These are phyloP conservation scores for Sebastiscus tertius DNA, from an alignment of 2,797 vertebrate genomes.

Conservation along the genomic window DNA sequence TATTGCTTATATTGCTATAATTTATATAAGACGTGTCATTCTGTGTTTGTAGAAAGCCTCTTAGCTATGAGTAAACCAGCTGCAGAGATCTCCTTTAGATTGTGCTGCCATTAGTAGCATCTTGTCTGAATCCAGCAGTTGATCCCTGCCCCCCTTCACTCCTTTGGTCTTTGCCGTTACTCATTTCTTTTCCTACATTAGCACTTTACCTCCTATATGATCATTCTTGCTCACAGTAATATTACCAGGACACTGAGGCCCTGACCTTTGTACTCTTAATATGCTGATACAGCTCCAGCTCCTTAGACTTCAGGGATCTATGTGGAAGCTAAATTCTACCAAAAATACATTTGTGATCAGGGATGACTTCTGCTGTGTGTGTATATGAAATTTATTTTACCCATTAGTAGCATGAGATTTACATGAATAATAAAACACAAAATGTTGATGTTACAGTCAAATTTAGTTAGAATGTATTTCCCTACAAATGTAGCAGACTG, in stretches of 20 bases:
- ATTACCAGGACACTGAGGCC: not conserved
- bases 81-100: conserved; percentile 2
- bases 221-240: not conserved
- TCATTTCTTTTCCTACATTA: conserved; percentile 18
- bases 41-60: conserved; percentile 20
- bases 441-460: not conserved
- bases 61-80: conserved; percentile 28
- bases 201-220: conserved; percentile 12
- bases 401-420: not conserved
- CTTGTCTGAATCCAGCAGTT: not conserved
- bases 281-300: not conserved
- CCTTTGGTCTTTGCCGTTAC: conserved; percentile 21
- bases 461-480: not conserved
- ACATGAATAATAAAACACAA: not conserved
- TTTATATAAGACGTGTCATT: not conserved
- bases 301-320: not conserved
- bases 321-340: not conserved
- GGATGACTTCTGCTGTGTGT: not conserved
- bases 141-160: not conserved
- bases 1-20: not conserved
- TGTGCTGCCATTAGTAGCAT: not conserved
- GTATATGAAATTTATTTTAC: not conserved
- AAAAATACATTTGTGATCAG: not conserved
- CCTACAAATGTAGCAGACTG: not conserved
- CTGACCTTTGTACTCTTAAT: conserved; percentile 13